These are phyloP conservation scores for Scolopax mira DNA, from an alignment of 2,113 vertebrate genomes.

Conservation along the genomic window DNA sequence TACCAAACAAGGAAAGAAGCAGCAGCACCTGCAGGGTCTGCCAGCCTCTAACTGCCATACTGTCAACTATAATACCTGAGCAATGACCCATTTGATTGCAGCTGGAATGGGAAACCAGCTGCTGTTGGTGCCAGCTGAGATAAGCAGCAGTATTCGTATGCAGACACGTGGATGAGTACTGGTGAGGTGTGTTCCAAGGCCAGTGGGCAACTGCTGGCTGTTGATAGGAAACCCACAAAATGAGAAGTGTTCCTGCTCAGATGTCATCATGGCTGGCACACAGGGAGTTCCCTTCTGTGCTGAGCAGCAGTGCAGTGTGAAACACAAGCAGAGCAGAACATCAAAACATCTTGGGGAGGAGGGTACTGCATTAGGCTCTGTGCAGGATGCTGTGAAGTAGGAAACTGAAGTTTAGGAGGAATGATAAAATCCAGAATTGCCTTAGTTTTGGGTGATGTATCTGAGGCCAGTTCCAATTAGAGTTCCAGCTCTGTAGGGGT, in stretches of 20 bases:
- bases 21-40: neutral
- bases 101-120: conserved; percentile 17
- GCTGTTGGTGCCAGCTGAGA: neutral
- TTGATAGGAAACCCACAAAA: conserved; percentile 35
- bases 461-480: neutral
- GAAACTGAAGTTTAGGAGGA: neutral
- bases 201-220: neutral
- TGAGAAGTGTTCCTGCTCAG: neutral
- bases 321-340: neutral
- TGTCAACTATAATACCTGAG: neutral
- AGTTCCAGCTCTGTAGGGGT: neutral
- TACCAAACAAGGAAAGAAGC: neutral
- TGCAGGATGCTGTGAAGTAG: neutral
- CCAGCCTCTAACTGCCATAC: neutral
- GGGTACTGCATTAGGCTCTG: neutral
- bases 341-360: neutral
- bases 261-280: neutral
- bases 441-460: neutral
- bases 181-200: neutral
- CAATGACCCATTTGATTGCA: conserved; percentile 2
- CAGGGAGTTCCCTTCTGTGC: neutral
- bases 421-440: neutral
- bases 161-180: neutral
- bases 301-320: neutral
- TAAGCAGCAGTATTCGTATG: neutral